Evolutionary conservation across 1,140 invertebrate species (phyloP).

Genomic region (Chrysomallon squamiferum): DNA sequence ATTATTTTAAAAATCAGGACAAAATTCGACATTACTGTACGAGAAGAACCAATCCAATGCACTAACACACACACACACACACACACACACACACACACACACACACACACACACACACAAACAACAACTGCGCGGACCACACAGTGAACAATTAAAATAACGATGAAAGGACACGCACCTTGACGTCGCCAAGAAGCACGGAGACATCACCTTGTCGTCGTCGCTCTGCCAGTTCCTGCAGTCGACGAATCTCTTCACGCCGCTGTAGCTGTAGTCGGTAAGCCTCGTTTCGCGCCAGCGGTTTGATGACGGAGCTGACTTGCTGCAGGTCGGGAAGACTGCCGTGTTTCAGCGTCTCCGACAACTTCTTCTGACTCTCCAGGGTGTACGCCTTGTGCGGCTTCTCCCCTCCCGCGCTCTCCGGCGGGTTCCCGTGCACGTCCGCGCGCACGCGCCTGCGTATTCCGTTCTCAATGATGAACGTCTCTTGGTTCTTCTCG

Average conservation of each 20-base stretch:
- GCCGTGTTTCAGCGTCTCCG: constrained; percentile 49
- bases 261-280: constrained; percentile 89
- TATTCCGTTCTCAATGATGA: constrained; percentile 64
- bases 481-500: constrained; percentile 55
- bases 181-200: constrained; percentile 71
- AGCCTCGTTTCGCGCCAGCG: constrained; percentile 94
- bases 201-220: constrained; percentile 58
- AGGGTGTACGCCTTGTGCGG: constrained; percentile 69
- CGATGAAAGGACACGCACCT: constrained; percentile 85
- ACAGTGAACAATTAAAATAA: too few species aligned
- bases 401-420: constrained; percentile 63
- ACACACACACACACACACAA: background rate
- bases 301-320: constrained; percentile 67
- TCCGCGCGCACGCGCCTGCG: constrained; percentile 59
- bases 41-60: too few species aligned
- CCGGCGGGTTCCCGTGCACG: constrained; percentile 21
- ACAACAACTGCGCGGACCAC: too few species aligned
- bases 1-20: background rate
- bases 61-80: too few species aligned
- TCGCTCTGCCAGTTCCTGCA: constrained; percentile 86
- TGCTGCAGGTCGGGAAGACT: constrained; percentile 88
- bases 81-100: background rate
- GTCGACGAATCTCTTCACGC: constrained; percentile 88
- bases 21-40: background rate
- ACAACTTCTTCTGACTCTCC: constrained; percentile 77